Percentiles rank a stretch among this genome's conserved stretches.
Evolutionary conservation across 1,140 invertebrate species (phyloP).

Genomic region (Trichonephila clavipes): DNA sequence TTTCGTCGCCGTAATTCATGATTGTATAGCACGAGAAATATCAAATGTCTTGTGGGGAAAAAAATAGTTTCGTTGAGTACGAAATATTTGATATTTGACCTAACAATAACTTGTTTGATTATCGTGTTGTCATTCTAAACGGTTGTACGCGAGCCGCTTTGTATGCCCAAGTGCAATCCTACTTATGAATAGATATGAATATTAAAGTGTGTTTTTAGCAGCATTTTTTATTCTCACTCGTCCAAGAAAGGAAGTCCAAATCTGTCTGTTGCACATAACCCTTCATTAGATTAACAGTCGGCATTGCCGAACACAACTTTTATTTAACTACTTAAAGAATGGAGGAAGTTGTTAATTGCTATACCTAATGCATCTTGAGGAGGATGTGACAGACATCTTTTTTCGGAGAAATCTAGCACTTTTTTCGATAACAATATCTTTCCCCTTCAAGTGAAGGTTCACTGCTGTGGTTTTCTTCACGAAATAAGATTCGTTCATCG

Average conservation of each 20-base stretch:
- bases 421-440: slow-evolving; percentile 12
- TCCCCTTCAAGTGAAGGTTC: background rate
- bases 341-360: slow-evolving; percentile 30
- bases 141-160: no score
- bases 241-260: background rate
- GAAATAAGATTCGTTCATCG: background rate
- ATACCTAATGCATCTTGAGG: slow-evolving; percentile 1
- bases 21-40: no score
- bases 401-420: background rate
- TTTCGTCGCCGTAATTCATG: no score
- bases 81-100: no score
- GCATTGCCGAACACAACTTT: background rate
- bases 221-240: background rate
- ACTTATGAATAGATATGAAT: no score
- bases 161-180: no score
- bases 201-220: no score
- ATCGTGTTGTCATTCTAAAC: no score
- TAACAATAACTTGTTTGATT: no score
- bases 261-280: background rate
- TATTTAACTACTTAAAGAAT: background rate
- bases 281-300: background rate
- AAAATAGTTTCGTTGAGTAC: no score
- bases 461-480: background rate
- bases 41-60: no score
- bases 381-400: background rate